These are phyloP conservation scores for Eupeodes corollae DNA, from an alignment of 1,140 invertebrate genomes.

Conservation along the genomic window DNA sequence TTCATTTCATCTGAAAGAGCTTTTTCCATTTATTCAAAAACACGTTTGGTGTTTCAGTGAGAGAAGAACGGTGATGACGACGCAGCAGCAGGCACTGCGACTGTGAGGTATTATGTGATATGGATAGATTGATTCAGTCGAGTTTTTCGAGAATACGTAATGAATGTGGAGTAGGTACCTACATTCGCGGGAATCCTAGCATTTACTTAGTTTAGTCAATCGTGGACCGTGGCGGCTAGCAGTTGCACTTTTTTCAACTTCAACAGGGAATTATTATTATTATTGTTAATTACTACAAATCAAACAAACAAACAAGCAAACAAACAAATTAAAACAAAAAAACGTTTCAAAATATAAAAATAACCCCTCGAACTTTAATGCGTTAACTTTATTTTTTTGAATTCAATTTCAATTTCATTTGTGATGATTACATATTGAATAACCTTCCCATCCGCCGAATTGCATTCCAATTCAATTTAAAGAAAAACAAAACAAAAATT, in stretches of 20 bases:
- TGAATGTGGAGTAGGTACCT: too few species aligned
- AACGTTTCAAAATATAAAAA: slow-evolving; percentile 1
- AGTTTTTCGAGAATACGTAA: too few species aligned
- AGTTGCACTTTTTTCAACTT: slow-evolving; percentile 34
- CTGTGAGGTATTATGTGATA: too few species aligned
- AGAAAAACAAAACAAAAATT: slow-evolving; percentile 10
- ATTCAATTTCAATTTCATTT: neutral
- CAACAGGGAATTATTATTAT: slow-evolving; percentile 7
- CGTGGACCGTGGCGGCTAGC: slow-evolving; percentile 35
- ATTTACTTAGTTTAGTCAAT: slow-evolving; percentile 38
- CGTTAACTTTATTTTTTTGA: too few species aligned
- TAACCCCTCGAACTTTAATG: neutral
- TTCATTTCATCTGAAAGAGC: too few species aligned
- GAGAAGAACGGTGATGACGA: too few species aligned
- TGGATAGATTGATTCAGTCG: too few species aligned
- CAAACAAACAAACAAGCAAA: slow-evolving; percentile 3
- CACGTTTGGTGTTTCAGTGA: too few species aligned
- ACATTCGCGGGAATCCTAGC: slow-evolving; percentile 30
- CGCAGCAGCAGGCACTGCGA: too few species aligned
- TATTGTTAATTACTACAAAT: slow-evolving; percentile 4
- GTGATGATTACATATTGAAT: neutral
- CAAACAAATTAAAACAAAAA: neutral
- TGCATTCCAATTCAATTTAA: slow-evolving; percentile 3
- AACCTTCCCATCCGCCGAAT: neutral
- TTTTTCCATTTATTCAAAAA: too few species aligned